phyloP scores from a whole-genome alignment of 2,797 vertebrate species.

The Spinibarbus caldwelli region DNA sequence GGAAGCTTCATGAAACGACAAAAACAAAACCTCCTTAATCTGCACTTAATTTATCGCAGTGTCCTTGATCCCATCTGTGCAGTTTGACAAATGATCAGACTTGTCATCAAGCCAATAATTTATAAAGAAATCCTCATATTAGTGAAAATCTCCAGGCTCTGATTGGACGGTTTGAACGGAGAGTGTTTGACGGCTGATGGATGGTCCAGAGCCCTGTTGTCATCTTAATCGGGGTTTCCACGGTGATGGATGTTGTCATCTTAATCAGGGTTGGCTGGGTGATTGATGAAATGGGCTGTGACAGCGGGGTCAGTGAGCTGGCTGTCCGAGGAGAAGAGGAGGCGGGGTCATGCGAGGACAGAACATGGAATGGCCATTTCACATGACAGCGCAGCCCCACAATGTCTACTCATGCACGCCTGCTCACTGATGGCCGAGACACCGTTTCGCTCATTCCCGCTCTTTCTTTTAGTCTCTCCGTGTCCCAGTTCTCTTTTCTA shows the following conservation, averaged over 20 bases:
- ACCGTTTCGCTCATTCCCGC: neutral
- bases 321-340: conserved; percentile 51
- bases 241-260: conserved; percentile 74
- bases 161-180: conserved; percentile 39
- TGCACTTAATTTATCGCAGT: conserved; percentile 1
- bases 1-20: neutral
- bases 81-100: conserved; percentile 16
- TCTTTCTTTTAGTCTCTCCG: conserved; percentile 3
- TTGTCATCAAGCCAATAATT: conserved; percentile 30
- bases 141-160: conserved; percentile 31
- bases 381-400: conserved; percentile 60
- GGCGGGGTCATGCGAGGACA: conserved; percentile 60
- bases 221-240: conserved; percentile 69
- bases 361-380: conserved; percentile 74
- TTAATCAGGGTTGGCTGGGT: conserved; percentile 67
- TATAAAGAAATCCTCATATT: conserved; percentile 28
- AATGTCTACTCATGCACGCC: conserved; percentile 61
- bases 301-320: conserved; percentile 68
- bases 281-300: conserved; percentile 71
- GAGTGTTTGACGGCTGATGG: conserved; percentile 62
- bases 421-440: conserved; percentile 65
- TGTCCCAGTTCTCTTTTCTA: conserved; percentile 49
- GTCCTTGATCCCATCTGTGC: conserved; percentile 25
- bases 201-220: conserved; percentile 68
- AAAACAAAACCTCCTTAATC: neutral